Evolutionary conservation across 2,888 invertebrate genomes (phyloP).

Genomic region (Gasteruption jaculator): DNA sequence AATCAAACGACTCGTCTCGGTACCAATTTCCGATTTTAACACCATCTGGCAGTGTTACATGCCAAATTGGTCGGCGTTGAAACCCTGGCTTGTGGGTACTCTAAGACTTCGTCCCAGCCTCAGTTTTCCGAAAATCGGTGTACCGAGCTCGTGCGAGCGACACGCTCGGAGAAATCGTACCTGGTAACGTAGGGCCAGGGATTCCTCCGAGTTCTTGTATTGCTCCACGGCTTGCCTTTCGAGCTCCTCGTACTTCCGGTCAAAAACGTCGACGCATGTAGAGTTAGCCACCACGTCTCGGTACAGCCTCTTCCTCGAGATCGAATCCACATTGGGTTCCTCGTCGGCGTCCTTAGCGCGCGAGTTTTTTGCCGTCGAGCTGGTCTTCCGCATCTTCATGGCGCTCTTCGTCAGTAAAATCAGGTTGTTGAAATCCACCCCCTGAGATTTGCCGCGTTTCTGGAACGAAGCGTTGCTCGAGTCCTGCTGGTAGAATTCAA

Average conservation of each 20-base stretch:
- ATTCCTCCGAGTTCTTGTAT: conserved; percentile 53
- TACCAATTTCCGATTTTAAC: no score
- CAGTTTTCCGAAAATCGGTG: no score
- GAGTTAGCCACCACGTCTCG: conserved; percentile 55
- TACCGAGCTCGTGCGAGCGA: no score
- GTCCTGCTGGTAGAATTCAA: conserved; percentile 39
- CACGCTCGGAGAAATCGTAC: conserved; percentile 23
- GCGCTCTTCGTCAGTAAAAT: conserved; percentile 45
- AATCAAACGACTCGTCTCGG: no score
- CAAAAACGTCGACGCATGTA: conserved; percentile 21
- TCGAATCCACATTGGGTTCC: conserved; percentile 2
- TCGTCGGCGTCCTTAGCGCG: conserved; percentile 10
- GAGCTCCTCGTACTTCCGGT: conserved; percentile 52
- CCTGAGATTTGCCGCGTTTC: conserved; percentile 36
- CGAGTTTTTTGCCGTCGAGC: background rate
- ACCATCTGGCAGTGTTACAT: no score
- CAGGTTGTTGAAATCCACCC: conserved; percentile 45
- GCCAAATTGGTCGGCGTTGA: no score
- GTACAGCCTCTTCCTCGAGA: conserved; percentile 54
- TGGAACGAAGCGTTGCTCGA: no score
- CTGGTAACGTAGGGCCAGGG: conserved; percentile 42
- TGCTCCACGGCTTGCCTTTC: conserved; percentile 67
- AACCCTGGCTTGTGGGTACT: no score
- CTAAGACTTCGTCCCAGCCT: no score
- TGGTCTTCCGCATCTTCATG: conserved; percentile 35